Percentiles rank a stretch among this genome's conserved stretches.
These are phyloP conservation scores for Malacosoma neustria DNA, from an alignment of 2,888 invertebrate genomes.

Conservation along the genomic window DNA sequence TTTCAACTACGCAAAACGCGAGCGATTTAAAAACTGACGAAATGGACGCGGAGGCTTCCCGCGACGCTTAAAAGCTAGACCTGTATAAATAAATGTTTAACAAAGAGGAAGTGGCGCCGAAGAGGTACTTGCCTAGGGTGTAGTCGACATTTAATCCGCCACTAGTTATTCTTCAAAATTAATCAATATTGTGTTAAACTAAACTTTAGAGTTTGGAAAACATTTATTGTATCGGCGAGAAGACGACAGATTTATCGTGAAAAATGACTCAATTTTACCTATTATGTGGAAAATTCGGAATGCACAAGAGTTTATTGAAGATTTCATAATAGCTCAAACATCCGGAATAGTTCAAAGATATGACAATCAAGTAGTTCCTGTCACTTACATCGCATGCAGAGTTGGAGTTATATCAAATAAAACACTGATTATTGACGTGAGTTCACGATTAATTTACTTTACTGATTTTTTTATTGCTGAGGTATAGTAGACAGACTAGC, in stretches of 20 bases:
- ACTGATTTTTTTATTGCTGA: neutral
- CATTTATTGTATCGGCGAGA: slow-evolving; percentile 65
- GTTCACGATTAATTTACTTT: slow-evolving; percentile 14
- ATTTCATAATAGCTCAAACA: slow-evolving; percentile 58
- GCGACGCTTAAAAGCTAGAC: too few relatives aligned
- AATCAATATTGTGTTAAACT: too few relatives aligned
- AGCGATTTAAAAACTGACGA: too few relatives aligned
- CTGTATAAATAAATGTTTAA: too few relatives aligned
- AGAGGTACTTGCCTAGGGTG: too few relatives aligned
- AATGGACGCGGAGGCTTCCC: too few relatives aligned
- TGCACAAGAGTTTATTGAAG: slow-evolving; percentile 44
- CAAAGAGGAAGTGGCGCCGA: too few relatives aligned
- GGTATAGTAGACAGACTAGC: too few relatives aligned
- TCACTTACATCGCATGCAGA: slow-evolving; percentile 63
- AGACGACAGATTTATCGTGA: slow-evolving; percentile 62
- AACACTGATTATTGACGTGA: slow-evolving; percentile 56
- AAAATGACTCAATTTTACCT: slow-evolving; percentile 71
- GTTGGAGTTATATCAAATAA: slow-evolving; percentile 51
- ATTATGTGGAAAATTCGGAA: slow-evolving; percentile 72
- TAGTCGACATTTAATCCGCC: too few relatives aligned
- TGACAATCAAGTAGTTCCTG: slow-evolving; percentile 58
- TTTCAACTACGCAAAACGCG: too few relatives aligned
- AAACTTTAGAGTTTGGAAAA: slow-evolving; percentile 72
- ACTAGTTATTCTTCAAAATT: too few relatives aligned
- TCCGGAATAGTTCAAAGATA: slow-evolving; percentile 54